Evolutionary conservation across 2,797 vertebrate genomes (phyloP), one percentile per base, ranked within the genome.

Genomic region (Gadopsis bispinosus): DNA sequence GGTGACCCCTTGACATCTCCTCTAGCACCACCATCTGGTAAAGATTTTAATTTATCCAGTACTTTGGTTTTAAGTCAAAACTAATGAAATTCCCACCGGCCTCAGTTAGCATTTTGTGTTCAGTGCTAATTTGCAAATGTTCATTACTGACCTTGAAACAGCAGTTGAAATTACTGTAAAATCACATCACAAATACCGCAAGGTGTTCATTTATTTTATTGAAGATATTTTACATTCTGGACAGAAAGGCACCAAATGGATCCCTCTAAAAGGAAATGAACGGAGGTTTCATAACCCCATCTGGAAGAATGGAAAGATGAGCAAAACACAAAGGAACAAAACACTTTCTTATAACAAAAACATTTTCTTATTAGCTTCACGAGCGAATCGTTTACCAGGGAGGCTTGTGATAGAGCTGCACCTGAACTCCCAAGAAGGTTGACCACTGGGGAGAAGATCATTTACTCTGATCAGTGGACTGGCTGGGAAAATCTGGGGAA

Each of bases 371-470:
- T 37, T 13, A 51, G 65, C 43, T 35, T 55, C 47, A 60, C 31
- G 33, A 33, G 41, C 29, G 37, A 60, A 59, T 45, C 33, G n/a
- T 61, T 53, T 20, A 39, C n/a, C 17, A n/a, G 48, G 7, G n/a
- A 50, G 17, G 22, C 14, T 41, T 33, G 35, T 35, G 58, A 65
- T 20, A 7, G 56, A 77, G 70, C 66, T 70, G 69, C 51, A 62
- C 43, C 67, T 71, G 56, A 67, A 43, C 45, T 66, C 55, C 54
- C 59, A 35, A 48, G n/a, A 69, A 54, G 69, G 66, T 33, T 10
- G 17, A 68, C 35, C 64, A 20, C 22, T 7, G 11, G 45, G 51
- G 58, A 60, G 19, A 1, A 37, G 26, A 31, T 48, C 55, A 51
- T 71, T 80, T 71, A 60, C n/a, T 73, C 16, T 16, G 54, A 68